Percentiles rank a stretch among this genome's conserved stretches.
phyloP scores from a whole-genome alignment of 2,113 vertebrate species.

The Colistium nudipinnis region DNA sequence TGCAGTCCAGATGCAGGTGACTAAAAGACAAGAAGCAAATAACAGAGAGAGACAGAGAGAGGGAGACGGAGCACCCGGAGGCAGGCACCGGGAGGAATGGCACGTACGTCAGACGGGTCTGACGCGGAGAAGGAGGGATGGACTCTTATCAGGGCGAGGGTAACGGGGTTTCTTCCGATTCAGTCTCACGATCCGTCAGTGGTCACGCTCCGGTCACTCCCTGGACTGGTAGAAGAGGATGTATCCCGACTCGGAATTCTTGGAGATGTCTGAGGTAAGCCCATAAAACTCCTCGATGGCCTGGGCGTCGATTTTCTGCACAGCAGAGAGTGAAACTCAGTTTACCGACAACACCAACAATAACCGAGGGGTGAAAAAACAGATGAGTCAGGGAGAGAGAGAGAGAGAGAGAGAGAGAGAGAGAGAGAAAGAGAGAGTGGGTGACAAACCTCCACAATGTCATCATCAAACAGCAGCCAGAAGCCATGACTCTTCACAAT shows the following conservation, averaged over 20 bases:
- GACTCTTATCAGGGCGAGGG: no score
- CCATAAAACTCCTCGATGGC: conserved; percentile 99
- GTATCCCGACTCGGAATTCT: conserved; percentile 99
- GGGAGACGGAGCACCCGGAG: conserved; percentile 16
- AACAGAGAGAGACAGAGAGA: conserved; percentile 23
- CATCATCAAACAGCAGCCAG: conserved; percentile 97
- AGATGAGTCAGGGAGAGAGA: conserved; percentile 16
- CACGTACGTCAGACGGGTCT: conserved; percentile 63
- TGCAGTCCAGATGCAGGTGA: conserved; percentile 84
- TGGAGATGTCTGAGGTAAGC: conserved; percentile 97
- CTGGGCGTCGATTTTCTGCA: conserved; percentile 98
- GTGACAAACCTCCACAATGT: conserved; percentile 95
- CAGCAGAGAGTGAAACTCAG: neutral
- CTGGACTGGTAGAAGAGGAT: conserved; percentile 99
- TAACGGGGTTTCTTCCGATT: conserved; percentile 7
- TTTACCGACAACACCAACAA: neutral
- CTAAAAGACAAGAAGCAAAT: conserved; percentile 53
- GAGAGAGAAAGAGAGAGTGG: neutral
- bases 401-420: neutral
- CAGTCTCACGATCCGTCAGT: conserved; percentile 19
- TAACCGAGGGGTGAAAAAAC: neutral
- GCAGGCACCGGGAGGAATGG: conserved; percentile 57
- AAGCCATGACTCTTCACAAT: conserved; percentile 99
- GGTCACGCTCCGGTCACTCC: conserved; percentile 82
- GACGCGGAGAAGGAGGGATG: conserved; percentile 2